Percentiles rank a stretch among this genome's conserved stretches.
phyloP scores from a whole-genome alignment of 2,888 invertebrate species.

The Axea sp. region DNA sequence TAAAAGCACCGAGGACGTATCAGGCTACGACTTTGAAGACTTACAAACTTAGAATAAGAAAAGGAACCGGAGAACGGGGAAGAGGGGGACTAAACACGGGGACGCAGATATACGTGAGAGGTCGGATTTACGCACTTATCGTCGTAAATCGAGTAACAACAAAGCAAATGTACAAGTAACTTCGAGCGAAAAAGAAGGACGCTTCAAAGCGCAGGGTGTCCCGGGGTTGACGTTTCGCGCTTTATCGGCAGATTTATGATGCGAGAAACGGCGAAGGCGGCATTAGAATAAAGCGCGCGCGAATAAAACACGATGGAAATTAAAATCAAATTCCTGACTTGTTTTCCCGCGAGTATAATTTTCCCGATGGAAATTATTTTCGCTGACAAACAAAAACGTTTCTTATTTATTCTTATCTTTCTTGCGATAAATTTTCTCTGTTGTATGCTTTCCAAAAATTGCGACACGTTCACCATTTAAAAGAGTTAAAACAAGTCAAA shows the following conservation, averaged over 20 bases:
- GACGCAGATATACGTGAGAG: not conserved
- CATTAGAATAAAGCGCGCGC: too few relatives aligned
- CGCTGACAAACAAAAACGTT: too few relatives aligned
- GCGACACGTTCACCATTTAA: too few relatives aligned
- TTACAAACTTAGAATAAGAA: slow-evolving; percentile 56
- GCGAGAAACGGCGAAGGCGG: too few relatives aligned
- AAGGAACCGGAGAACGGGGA: slow-evolving; percentile 7
- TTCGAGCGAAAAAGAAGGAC: slow-evolving; percentile 57
- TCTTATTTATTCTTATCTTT: too few relatives aligned
- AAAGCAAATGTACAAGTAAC: slow-evolving; percentile 59
- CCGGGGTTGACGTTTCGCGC: slow-evolving; percentile 33
- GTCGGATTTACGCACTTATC: slow-evolving; percentile 49
- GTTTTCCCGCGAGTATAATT: too few relatives aligned
- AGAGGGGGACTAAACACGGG: not conserved
- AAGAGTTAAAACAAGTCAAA: too few relatives aligned
- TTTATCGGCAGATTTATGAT: slow-evolving; percentile 38
- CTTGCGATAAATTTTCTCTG: too few relatives aligned
- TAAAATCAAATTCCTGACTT: slow-evolving; percentile 5
- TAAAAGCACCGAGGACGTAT: slow-evolving; percentile 51
- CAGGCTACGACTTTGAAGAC: slow-evolving; percentile 51
- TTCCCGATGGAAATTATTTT: too few relatives aligned
- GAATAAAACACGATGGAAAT: slow-evolving; percentile 13
- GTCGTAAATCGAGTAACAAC: slow-evolving; percentile 56
- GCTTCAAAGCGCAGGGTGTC: slow-evolving; percentile 40
- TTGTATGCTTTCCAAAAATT: too few relatives aligned